These are phyloP conservation scores for Thalassarche chlororhynchos DNA, from an alignment of 2,113 vertebrate genomes.

Conservation along the genomic window DNA sequence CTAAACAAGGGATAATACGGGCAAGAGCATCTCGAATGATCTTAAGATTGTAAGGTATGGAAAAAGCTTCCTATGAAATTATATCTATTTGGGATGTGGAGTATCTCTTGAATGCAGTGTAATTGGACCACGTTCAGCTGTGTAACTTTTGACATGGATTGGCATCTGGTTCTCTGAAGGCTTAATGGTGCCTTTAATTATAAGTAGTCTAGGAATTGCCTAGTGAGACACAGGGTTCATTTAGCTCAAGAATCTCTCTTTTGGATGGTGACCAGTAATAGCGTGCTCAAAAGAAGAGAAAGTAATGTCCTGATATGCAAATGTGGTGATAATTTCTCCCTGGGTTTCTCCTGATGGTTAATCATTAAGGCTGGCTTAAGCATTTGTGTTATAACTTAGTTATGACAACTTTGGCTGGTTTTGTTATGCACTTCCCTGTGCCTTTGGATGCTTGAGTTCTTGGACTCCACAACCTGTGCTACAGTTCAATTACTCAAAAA, in stretches of 20 bases:
- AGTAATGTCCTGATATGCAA: neutral
- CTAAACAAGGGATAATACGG: neutral
- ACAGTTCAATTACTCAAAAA: neutral
- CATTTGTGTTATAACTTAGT: neutral
- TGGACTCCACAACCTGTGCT: neutral
- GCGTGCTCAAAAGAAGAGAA: neutral
- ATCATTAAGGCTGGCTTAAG: neutral
- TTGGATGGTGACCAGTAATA: neutral
- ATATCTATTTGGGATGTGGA: neutral
- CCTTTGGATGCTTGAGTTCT: neutral
- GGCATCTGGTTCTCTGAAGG: conserved; percentile 10
- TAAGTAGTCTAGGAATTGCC: conserved; percentile 3
- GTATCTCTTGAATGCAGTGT: neutral
- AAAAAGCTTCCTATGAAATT: neutral
- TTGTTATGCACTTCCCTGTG: neutral
- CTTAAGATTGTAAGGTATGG: neutral
- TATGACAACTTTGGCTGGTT: neutral
- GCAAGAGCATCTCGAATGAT: neutral
- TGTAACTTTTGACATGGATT: neutral
- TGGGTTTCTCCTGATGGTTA: neutral
- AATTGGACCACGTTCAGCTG: neutral
- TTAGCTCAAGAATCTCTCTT: conserved; percentile 8
- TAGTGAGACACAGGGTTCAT: neutral
- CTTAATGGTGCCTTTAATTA: conserved; percentile 47
- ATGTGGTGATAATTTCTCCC: neutral